Conservation (phyloP, 2,888 invertebrate species). For the Limnephilus lunatus region DNA sequence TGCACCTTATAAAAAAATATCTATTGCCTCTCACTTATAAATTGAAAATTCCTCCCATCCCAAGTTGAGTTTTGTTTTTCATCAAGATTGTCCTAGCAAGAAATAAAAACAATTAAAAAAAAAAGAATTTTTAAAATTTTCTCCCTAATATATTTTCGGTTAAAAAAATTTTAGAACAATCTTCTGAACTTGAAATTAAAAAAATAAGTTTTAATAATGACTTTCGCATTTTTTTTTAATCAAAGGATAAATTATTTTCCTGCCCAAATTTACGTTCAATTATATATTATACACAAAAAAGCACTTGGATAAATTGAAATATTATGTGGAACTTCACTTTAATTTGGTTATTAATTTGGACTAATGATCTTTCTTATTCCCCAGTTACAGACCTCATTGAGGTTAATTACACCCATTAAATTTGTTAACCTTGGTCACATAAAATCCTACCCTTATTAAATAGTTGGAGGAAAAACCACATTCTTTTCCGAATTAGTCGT, state of each 20-base stretch:
- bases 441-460: constrained; percentile 18
- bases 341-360: constrained; percentile 15
- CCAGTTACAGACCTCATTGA: constrained; percentile 20
- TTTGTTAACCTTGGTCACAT: constrained; percentile 37
- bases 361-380: constrained; percentile 40
- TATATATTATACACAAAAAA: background rate
- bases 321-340: background rate
- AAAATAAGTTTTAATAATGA: too few species aligned
- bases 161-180: too few species aligned
- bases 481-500: background rate
- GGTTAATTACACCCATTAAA: constrained; percentile 45
- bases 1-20: too few species aligned
- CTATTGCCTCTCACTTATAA: too few species aligned
- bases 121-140: too few species aligned
- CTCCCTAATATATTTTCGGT: too few species aligned
- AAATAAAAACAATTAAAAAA: too few species aligned
- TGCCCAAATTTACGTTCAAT: background rate
- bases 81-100: too few species aligned
- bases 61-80: too few species aligned
- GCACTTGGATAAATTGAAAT: background rate
- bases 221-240: background rate
- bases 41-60: too few species aligned
- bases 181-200: too few species aligned
- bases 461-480: background rate
- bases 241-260: background rate